Conservation (phyloP, 2,113 vertebrate genomes). For the Peromyscus leucopus region DNA sequence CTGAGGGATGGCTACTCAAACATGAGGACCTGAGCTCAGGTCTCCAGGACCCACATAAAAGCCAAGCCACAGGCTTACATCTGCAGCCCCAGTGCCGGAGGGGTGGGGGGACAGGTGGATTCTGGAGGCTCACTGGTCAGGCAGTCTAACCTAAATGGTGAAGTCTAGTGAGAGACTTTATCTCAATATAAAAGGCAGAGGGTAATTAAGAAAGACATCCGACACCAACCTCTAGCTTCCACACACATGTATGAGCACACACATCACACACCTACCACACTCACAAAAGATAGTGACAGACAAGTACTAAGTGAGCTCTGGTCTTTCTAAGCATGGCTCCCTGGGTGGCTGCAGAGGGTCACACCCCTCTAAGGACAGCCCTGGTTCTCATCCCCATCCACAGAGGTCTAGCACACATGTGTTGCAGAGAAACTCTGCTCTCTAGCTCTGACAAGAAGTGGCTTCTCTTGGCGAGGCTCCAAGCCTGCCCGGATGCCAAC, state of each 20-base stretch:
- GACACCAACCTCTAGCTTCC: neutral
- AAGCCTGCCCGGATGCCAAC: neutral
- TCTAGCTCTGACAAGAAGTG: neutral
- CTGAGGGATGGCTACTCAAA: no score
- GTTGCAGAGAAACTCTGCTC: neutral
- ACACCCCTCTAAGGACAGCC: neutral
- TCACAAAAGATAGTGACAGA: neutral
- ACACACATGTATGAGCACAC: neutral
- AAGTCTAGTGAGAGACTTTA: neutral
- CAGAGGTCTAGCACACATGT: rapidly evolving
- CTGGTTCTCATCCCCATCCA: neutral
- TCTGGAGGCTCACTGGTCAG: neutral
- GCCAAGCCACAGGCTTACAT: no score
- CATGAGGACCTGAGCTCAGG: no score
- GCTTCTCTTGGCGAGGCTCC: neutral
- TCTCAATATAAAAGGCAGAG: neutral
- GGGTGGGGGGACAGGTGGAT: neutral
- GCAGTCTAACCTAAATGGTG: neutral
- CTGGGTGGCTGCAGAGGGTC: neutral
- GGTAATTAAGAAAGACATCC: neutral
- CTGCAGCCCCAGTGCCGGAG: no score
- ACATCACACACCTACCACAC: neutral
- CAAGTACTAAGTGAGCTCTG: neutral
- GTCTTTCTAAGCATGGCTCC: neutral
- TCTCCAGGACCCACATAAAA: no score